These are phyloP conservation scores for Ptilodon capucinus DNA, from an alignment of 2,888 invertebrate species.

Conservation along the genomic window DNA sequence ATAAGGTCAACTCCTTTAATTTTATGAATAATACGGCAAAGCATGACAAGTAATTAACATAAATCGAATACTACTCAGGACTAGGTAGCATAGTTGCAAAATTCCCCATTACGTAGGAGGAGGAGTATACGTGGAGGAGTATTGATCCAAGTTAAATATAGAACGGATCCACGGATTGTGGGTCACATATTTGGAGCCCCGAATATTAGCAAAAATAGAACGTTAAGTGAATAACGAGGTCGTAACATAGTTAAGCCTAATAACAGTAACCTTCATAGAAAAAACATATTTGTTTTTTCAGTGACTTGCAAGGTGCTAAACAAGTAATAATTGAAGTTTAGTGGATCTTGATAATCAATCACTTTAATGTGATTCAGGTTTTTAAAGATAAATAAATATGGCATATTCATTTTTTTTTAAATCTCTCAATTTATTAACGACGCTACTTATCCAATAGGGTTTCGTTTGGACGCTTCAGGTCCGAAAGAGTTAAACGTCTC, in stretches of 20 bases:
- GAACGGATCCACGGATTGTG: constrained; percentile 15
- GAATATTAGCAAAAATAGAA: constrained; percentile 10
- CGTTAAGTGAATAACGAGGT: neutral
- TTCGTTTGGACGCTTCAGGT: no score
- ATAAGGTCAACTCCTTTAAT: no score
- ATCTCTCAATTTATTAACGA: no score
- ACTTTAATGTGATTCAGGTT: neutral
- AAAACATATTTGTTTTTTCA: neutral
- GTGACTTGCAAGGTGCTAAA: neutral
- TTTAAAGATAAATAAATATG: neutral
- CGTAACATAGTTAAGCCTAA: neutral
- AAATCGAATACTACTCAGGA: neutral
- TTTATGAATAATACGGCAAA: no score
- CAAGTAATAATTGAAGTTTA: neutral
- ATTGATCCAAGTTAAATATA: constrained; percentile 25
- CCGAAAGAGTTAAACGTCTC: neutral
- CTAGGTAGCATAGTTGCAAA: neutral
- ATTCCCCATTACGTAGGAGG: neutral
- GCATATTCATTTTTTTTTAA: no score
- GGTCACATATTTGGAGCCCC: constrained; percentile 10
- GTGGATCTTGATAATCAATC: neutral
- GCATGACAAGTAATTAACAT: no score
- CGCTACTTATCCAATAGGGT: no score
- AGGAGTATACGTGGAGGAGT: constrained; percentile 6
- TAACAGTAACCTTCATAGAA: neutral